Percentiles rank a stretch among this genome's conserved stretches.
These are phyloP conservation scores for Brachionus rotundiformis DNA, from an alignment of 1,140 invertebrate genomes.

Conservation along the genomic window DNA sequence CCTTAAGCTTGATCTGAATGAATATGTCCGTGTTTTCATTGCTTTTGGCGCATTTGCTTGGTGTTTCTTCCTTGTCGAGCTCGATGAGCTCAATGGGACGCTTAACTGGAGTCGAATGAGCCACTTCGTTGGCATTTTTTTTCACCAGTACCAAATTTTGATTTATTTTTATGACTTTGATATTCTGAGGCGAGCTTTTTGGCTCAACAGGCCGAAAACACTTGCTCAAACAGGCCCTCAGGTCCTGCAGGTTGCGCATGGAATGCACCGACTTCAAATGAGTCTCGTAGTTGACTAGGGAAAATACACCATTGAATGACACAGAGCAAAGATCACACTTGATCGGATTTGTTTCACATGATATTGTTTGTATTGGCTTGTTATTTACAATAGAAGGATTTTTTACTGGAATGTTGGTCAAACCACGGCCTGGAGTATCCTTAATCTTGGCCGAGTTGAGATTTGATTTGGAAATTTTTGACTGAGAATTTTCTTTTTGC, in stretches of 20 bases:
- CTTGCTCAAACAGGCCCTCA: conserved; percentile 9
- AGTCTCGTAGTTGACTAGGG: conserved; percentile 5
- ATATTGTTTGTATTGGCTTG: background rate
- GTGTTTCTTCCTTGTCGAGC: background rate
- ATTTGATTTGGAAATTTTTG: background rate
- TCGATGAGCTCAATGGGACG: background rate
- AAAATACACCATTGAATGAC: background rate
- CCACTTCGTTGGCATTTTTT: background rate
- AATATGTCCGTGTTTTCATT: background rate
- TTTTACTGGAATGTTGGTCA: too few relatives aligned
- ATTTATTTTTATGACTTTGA: conserved; percentile 32
- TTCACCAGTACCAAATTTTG: background rate
- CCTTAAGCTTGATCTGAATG: background rate
- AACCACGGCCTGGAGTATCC: too few relatives aligned
- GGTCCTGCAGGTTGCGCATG: background rate
- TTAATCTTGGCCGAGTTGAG: background rate
- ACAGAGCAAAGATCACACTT: conserved; percentile 23
- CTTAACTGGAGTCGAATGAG: background rate
- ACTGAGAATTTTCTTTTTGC: background rate
- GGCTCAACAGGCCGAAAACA: background rate
- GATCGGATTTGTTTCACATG: background rate
- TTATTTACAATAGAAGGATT: background rate
- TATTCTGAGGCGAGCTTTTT: background rate
- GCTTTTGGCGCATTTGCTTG: background rate
- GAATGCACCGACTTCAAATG: conserved; percentile 1